These are phyloP conservation scores for Heliopora coerulea DNA, from an alignment of 92 coral and sea anemone genomes.

Conservation along the genomic window DNA sequence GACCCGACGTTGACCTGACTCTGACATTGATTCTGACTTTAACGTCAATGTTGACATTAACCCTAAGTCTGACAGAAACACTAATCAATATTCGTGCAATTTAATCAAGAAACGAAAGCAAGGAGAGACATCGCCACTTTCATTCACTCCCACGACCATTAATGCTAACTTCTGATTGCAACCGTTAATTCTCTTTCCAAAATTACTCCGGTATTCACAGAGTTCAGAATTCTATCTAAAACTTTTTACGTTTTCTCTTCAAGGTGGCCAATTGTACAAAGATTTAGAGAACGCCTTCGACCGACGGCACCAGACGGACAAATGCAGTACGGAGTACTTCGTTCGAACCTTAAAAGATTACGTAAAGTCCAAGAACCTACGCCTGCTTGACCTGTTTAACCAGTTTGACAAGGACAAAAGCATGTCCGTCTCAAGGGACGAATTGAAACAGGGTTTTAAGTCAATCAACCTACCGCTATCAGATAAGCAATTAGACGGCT, in stretches of 20 bases:
- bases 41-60: no score
- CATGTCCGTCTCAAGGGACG: conserved; percentile 78
- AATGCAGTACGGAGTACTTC: conserved; percentile 51
- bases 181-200: no score
- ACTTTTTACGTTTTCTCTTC: neutral
- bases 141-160: no score
- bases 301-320: conserved; percentile 46
- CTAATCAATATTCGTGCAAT: no score
- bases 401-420: conserved; percentile 97
- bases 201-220: no score
- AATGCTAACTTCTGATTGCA: no score
- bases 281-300: conserved; percentile 41
- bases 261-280: neutral
- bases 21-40: no score
- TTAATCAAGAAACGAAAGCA: no score
- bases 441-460: conserved; percentile 69
- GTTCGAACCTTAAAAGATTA: conserved; percentile 68
- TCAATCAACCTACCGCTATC: conserved; percentile 81
- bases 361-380: conserved; percentile 74
- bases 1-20: no score
- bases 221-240: no score
- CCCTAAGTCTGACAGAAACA: no score
- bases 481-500: conserved; percentile 69
- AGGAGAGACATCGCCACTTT: no score
- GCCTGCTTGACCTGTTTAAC: conserved; percentile 82